Percentiles rank a stretch among this genome's conserved stretches.
phyloP scores from a whole-genome alignment of 2,113 vertebrate genomes.

The Xerus inauris region DNA sequence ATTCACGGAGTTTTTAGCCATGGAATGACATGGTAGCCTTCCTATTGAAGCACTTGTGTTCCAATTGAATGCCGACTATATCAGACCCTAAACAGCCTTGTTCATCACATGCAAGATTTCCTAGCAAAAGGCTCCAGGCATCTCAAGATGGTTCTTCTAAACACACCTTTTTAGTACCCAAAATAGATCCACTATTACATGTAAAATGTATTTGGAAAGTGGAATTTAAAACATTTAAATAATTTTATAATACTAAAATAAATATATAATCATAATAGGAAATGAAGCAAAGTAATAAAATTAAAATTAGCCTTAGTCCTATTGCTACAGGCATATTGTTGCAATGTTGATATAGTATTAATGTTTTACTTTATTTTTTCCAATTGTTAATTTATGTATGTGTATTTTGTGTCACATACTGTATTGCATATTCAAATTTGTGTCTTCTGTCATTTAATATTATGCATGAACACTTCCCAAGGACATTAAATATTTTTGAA shows the following conservation, averaged over 20 bases:
- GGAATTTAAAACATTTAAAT: constrained; percentile 45
- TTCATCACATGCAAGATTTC: neutral
- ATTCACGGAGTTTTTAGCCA: neutral
- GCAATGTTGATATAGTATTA: constrained; percentile 27
- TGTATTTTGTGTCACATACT: constrained; percentile 44
- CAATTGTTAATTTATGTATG: constrained; percentile 47
- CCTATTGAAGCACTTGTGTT: neutral
- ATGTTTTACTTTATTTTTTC: constrained; percentile 51
- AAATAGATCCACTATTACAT: neutral
- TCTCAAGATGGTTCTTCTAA: neutral
- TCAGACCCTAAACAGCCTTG: neutral
- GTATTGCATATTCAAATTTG: constrained; percentile 61
- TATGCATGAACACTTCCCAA: constrained; percentile 62
- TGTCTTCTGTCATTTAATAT: constrained; percentile 54
- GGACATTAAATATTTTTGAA: constrained; percentile 70
- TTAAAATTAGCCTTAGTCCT: constrained; percentile 50
- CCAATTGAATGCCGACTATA: neutral
- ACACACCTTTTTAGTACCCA: neutral
- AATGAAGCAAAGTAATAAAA: constrained; percentile 54
- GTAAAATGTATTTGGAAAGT: constrained; percentile 10
- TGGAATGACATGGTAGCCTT: neutral
- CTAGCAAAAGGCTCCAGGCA: neutral
- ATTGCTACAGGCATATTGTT: constrained; percentile 18
- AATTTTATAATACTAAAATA: constrained; percentile 25
- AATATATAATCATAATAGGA: constrained; percentile 20